Base-by-base conservation (phyloP, 1,140 invertebrate genomes). In the Lepidurus arcticus region DNA sequence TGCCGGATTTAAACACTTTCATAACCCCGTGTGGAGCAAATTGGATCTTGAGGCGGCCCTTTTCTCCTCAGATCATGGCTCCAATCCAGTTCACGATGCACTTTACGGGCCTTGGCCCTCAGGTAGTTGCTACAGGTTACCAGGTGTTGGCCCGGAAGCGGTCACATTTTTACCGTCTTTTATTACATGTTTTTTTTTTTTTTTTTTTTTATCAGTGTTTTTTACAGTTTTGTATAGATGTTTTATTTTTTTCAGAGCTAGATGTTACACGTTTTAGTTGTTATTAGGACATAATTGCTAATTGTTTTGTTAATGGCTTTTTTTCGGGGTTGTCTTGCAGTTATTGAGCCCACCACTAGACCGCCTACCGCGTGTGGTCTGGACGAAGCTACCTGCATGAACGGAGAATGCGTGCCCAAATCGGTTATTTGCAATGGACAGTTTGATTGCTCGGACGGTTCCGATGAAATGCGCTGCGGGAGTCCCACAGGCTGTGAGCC, bases 401-500 rank as follows among this genome's bases (percentile, higher is more conserved):
- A 95, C 84, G 94, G 94, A 53, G 89, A 96, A 79, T 99, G 97
- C 84, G 96, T 99, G 80, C 87, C 90, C 0, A 93, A 92, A 83
- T 84, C 87, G 4, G 88, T 88, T 77, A 90, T 97, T 34, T 98
- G 96, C 44, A 91, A 98, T 84, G 92, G 92, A 9, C 88, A 88
- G 74, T 86, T 86, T 8, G 92, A 96, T 83, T 98, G 96, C 83
- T 86, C 88, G 11, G 96, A 98, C 85, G 89, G 91, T 21, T 95
- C 93, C 5, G 96, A 98, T 86, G 96, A 98, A 88, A 88, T 90
- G 81, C 88, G 91, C 83, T 98, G 95, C 87, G 91, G 94, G 92
- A 86, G 79, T 83, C 85, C 85, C 6, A 86, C 88, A 53, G 90
- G 90, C 13, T 98, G 96, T 84, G 93, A 98, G 84, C 96, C 97